These are phyloP conservation scores for Leptonema lineaticorne DNA, from an alignment of 1,140 invertebrate genomes.

Conservation along the genomic window DNA sequence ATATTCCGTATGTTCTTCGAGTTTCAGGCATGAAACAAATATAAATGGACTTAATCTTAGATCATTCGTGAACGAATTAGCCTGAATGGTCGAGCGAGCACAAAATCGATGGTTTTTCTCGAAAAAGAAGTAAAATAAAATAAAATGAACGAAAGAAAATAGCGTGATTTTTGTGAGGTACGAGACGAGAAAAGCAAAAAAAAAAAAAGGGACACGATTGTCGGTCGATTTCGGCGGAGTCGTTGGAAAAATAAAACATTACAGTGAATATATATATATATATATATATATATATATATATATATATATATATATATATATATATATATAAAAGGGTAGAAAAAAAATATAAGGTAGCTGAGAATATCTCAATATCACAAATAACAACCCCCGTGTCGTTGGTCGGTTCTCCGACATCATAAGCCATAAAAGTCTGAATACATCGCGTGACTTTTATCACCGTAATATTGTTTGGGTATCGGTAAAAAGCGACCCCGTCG, in stretches of 20 bases:
- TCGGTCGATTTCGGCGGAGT: too few species aligned
- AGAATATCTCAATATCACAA: conserved; percentile 29
- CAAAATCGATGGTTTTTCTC: conserved; percentile 12
- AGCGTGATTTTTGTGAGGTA: too few species aligned
- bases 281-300: too few species aligned
- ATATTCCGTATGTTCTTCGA: too few species aligned
- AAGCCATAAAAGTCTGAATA: conserved; percentile 21
- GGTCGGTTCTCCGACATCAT: conserved; percentile 15
- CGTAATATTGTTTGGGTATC: conserved; percentile 37
- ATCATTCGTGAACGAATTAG: conserved; percentile 6
- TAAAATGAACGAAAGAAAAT: too few species aligned
- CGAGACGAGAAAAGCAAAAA: too few species aligned
- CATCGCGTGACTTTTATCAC: conserved; percentile 41
- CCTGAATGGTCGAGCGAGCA: background rate
- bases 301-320: background rate
- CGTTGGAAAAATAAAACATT: too few species aligned
- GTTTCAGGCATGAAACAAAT: too few species aligned
- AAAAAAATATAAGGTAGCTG: too few species aligned
- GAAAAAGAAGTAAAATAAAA: too few species aligned
- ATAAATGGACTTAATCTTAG: background rate
- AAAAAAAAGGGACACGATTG: too few species aligned
- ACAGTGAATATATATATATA: too few species aligned
- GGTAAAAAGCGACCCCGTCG: conserved; percentile 17
- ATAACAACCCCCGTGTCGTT: background rate
- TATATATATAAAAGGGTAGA: conserved; percentile 3